Evolutionary conservation across 2,888 invertebrate genomes (phyloP), one percentile per base, ranked within the genome.

Genomic region (Agriopis marginaria): DNA sequence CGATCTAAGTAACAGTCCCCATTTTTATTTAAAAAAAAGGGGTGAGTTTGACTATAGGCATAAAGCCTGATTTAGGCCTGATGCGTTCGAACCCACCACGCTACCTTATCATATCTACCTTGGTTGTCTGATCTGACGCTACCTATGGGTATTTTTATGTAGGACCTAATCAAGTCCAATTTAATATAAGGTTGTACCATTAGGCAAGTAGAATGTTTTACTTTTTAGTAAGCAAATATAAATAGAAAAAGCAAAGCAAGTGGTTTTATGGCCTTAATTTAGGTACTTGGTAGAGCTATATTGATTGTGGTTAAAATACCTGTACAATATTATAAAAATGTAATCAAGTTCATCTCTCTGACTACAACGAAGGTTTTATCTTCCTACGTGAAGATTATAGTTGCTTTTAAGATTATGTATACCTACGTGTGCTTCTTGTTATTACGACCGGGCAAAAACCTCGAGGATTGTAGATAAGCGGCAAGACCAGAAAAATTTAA

Each of bases 401-500:
- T 12, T 12, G 50, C 17, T 32, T 62, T 12, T 61, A 62, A 32
- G 53, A 45, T 42, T 40, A 62, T n/a, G n/a, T n/a, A n/a, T 54
- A 62, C 53, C 23, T 62, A 68, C 10, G 55, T 65, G 51, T 17
- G 45, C 14, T n/a, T 51, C 54, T 66, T 47, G 63, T 66, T 66
- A 70, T 64, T 62, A 69, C 45, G 42, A 17, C 11, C 47, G 58
- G 17, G 64, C 60, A 66, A 70, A 75, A 73, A 66, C 63, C 66
- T 70, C 70, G 71, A 72, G 73, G 77, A 75, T 77, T 71, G 55
- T 70, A 72, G 80, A 79, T 79, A 79, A 79, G 76, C 77, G 75
- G 75, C 75, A 63, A 70, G 70, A 66, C 70, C 69, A 75, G 73
- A 80, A 79, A 79, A 80, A 82, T 77, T 83, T 87, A 86, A 89